These are phyloP conservation scores for Pristionchus entomophagus DNA, from an alignment of 2,888 invertebrate species.

Conservation along the genomic window DNA sequence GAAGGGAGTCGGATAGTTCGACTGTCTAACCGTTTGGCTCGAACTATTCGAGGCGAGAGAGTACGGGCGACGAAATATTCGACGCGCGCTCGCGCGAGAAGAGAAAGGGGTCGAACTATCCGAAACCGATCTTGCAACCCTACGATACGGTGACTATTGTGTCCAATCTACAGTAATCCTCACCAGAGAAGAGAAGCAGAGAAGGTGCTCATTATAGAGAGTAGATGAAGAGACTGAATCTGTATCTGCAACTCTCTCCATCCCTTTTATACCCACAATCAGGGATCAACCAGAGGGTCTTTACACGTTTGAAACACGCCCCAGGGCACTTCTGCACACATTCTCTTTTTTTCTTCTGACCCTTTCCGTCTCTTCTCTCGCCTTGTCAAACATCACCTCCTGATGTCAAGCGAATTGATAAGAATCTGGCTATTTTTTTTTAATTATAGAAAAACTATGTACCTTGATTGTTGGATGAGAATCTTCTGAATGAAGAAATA, in stretches of 20 bases:
- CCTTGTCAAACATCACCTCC: constrained; percentile 7
- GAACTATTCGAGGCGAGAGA: too few species aligned
- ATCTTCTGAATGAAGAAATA: too few species aligned
- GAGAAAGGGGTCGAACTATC: too few species aligned
- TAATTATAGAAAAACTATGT: too few species aligned
- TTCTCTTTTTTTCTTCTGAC: neutral
- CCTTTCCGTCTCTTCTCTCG: neutral
- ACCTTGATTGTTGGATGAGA: too few species aligned
- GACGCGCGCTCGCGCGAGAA: too few species aligned
- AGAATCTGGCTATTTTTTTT: too few species aligned
- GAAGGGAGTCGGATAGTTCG: too few species aligned
- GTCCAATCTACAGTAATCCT: neutral
- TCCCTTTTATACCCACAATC: neutral
- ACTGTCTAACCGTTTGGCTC: too few species aligned
- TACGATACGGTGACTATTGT: neutral
- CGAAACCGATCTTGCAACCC: neutral
- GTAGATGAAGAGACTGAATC: constrained; percentile 26
- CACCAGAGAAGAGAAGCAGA: constrained; percentile 40
- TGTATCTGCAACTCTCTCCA: neutral
- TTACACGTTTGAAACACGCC: constrained; percentile 42
- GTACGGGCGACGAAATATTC: too few species aligned
- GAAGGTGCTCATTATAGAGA: constrained; percentile 34
- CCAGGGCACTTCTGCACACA: neutral
- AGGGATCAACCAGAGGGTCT: constrained; percentile 4
- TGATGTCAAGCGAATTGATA: too few species aligned